phyloP scores from a whole-genome alignment of 1,140 invertebrate species.

The Scylla paramamosain region DNA sequence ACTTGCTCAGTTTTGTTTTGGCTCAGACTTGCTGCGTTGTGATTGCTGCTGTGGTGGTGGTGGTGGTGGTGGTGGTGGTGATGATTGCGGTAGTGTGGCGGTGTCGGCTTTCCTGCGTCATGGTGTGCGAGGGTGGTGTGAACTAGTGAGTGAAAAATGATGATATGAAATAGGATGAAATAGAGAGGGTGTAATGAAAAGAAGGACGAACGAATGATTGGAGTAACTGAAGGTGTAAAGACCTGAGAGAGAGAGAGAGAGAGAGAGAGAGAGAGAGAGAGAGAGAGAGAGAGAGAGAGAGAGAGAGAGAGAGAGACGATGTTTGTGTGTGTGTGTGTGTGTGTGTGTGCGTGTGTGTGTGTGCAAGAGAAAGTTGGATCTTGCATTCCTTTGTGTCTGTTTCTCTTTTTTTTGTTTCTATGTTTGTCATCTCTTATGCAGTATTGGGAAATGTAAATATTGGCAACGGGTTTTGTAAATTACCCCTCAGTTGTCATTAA shows the following conservation, averaged over 20 bases:
- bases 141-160: background rate
- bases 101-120: background rate
- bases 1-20: no score
- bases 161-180: background rate
- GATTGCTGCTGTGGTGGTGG: background rate
- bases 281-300: background rate
- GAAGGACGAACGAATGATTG: background rate
- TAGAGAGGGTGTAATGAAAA: background rate
- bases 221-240: background rate
- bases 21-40: background rate
- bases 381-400: no score
- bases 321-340: no score
- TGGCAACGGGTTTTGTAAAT: no score
- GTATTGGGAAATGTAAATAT: no score
- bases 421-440: background rate
- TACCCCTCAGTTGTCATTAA: no score
- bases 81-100: background rate
- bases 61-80: constrained; percentile 14
- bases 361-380: no score
- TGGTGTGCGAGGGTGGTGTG: background rate
- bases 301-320: background rate
- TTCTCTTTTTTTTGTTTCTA: no score
- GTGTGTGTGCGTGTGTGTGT: no score
- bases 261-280: background rate
- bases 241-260: background rate